A percentile compares a stretch with the other conserved stretches of the same genome.
phyloP scores from a whole-genome alignment of 2,113 vertebrate species.

The Platichthys flesus region DNA sequence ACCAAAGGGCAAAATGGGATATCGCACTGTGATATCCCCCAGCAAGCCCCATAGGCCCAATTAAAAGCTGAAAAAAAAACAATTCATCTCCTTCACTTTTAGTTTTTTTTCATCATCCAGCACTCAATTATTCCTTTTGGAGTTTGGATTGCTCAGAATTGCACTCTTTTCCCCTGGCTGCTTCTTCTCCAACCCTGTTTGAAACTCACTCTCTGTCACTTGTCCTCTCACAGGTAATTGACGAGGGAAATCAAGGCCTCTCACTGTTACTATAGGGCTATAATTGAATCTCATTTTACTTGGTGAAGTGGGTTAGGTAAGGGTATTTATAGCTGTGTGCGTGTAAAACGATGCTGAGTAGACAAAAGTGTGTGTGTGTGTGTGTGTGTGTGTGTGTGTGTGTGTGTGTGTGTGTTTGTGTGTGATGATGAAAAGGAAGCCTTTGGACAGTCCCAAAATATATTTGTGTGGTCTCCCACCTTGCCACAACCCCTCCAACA shows the following conservation, averaged over 20 bases:
- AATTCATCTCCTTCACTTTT: conserved; percentile 24
- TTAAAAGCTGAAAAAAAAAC: conserved; percentile 59
- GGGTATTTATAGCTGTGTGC: too few species aligned
- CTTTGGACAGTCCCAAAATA: too few species aligned
- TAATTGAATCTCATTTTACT: too few species aligned
- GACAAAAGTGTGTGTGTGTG: too few species aligned
- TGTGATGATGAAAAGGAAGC: too few species aligned
- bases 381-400: too few species aligned
- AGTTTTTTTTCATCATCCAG: conserved; percentile 5
- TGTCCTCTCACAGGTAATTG: conserved; percentile 33
- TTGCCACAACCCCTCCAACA: too few species aligned
- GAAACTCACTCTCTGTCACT: conserved; percentile 13
- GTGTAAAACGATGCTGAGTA: too few species aligned
- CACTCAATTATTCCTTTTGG: background rate
- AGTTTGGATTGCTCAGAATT: conserved; percentile 9
- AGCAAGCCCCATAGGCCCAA: conserved; percentile 60
- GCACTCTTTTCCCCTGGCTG: background rate
- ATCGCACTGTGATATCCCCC: conserved; percentile 46
- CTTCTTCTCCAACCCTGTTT: conserved; percentile 24
- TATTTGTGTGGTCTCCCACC: too few species aligned
- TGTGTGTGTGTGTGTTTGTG: too few species aligned
- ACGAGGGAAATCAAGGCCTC: conserved; percentile 12
- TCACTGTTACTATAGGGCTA: background rate
- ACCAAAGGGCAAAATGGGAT: conserved; percentile 44
- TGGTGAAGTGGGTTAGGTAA: too few species aligned